These are phyloP conservation scores for Achatina immaculata DNA, from an alignment of 1,140 invertebrate species.

Conservation along the genomic window DNA sequence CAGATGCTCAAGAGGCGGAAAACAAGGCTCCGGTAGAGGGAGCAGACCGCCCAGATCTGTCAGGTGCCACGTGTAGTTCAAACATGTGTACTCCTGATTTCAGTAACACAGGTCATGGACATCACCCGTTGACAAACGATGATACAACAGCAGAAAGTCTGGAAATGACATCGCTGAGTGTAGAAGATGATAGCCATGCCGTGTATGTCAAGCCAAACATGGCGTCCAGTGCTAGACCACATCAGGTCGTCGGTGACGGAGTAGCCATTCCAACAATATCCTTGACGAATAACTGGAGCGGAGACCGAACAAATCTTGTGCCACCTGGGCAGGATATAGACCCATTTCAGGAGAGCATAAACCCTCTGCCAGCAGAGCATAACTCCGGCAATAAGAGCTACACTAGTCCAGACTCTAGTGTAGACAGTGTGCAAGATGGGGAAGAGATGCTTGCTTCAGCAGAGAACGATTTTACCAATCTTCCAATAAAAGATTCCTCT, in stretches of 20 bases:
- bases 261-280: background rate
- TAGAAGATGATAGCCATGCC: background rate
- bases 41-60: background rate
- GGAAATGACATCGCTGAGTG: background rate
- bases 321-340: background rate
- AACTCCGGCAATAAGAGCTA: background rate
- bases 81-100: background rate
- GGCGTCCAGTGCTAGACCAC: background rate
- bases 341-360: too few species aligned
- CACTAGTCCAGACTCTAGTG: background rate
- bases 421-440: background rate
- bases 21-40: too few species aligned
- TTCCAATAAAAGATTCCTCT: background rate
- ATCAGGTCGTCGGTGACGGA: background rate
- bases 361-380: background rate
- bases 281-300: background rate
- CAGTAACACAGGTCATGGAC: background rate
- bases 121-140: background rate
- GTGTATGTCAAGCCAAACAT: background rate
- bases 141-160: background rate
- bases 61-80: background rate
- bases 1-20: too few species aligned
- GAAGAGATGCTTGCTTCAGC: slow-evolving; percentile 5
- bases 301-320: background rate
- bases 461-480: background rate